phyloP scores from a whole-genome alignment of 2,797 vertebrate genomes.

The Acridotheres tristis region DNA sequence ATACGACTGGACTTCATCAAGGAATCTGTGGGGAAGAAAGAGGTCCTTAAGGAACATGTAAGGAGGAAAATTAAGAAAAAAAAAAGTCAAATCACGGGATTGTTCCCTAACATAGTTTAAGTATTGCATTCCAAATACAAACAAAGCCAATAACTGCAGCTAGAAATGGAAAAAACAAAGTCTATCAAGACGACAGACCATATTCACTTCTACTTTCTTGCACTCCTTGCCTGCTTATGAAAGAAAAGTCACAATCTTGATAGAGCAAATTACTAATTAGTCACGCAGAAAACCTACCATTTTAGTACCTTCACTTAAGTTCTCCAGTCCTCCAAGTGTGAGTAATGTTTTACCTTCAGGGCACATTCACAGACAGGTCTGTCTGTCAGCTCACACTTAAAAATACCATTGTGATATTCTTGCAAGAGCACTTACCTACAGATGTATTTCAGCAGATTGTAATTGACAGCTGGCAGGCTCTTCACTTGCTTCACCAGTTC shows the following conservation, averaged over 20 bases:
- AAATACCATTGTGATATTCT: not conserved
- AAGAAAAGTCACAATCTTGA: not conserved
- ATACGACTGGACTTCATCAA: slow-evolving; percentile 97
- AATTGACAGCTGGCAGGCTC: slow-evolving; percentile 92
- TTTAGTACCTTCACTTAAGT: not conserved
- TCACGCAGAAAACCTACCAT: not conserved
- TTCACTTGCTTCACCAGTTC: slow-evolving; percentile 90
- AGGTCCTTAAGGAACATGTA: not conserved
- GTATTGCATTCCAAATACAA: not conserved
- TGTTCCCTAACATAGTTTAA: not conserved
- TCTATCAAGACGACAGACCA: not conserved
- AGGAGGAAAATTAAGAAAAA: not conserved
- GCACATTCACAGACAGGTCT: not conserved
- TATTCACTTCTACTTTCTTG: not conserved
- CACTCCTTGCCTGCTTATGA: not conserved
- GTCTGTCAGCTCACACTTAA: not conserved
- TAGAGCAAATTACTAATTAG: not conserved
- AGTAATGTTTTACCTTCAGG: not conserved
- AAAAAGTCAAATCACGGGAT: not conserved
- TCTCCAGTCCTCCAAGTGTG: not conserved
- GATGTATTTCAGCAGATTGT: slow-evolving; percentile 96
- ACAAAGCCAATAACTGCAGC: not conserved
- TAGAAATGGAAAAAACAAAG: not conserved
- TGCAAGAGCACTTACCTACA: slow-evolving; percentile 86
- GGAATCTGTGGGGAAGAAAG: slow-evolving; percentile 81